A percentile compares a stretch with the other conserved stretches of the same genome.
phyloP scores from a whole-genome alignment of 2,888 invertebrate genomes.

The Polydrusus pterygomalis region DNA sequence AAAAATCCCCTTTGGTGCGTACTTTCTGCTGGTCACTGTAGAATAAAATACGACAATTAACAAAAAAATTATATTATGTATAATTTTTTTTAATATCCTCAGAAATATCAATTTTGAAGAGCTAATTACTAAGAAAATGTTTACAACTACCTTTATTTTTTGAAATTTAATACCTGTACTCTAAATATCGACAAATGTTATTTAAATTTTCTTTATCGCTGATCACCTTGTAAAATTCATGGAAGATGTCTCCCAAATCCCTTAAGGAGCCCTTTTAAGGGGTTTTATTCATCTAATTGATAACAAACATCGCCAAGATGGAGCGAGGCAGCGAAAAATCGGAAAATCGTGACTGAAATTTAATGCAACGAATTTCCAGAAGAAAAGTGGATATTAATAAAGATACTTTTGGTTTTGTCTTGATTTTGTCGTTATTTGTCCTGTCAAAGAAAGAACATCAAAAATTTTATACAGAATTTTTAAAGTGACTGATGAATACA shows the following conservation, averaged over 20 bases:
- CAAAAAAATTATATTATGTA: too few relatives aligned
- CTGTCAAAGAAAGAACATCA: not conserved
- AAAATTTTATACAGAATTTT: too few relatives aligned
- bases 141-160: not conserved
- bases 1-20: too few relatives aligned
- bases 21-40: too few relatives aligned
- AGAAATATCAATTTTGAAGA: not conserved
- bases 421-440: not conserved
- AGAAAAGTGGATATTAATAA: constrained; percentile 51
- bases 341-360: constrained; percentile 55
- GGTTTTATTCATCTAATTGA: constrained; percentile 54
- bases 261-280: constrained; percentile 46
- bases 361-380: constrained; percentile 53
- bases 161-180: not conserved
- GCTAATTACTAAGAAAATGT: not conserved
- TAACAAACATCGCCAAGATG: constrained; percentile 50
- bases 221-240: constrained; percentile 39
- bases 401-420: constrained; percentile 35
- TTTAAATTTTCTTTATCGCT: constrained; percentile 16
- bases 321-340: constrained; percentile 50
- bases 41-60: too few relatives aligned
- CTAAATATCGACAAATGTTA: not conserved
- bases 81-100: too few relatives aligned
- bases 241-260: constrained; percentile 33
- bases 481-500: too few relatives aligned